phyloP scores from a whole-genome alignment of 1,140 invertebrate genomes.

The Agrypnia vestita region DNA sequence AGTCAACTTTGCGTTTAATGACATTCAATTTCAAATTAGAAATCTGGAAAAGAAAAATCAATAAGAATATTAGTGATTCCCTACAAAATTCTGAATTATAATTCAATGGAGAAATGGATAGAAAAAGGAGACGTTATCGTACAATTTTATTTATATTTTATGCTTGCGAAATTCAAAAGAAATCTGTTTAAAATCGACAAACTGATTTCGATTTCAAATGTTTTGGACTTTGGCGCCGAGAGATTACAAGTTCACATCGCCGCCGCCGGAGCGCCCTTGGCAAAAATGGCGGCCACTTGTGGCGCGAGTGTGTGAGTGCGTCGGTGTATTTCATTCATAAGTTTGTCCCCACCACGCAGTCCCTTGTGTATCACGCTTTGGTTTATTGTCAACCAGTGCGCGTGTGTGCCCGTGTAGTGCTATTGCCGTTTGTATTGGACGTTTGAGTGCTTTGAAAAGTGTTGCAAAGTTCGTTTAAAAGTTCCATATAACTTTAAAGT shows the following conservation, averaged over 20 bases:
- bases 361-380: slow-evolving; percentile 20
- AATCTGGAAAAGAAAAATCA: too few relatives aligned
- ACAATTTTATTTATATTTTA: too few relatives aligned
- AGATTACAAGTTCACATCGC: not conserved
- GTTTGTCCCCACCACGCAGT: slow-evolving; percentile 38
- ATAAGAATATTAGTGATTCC: too few relatives aligned
- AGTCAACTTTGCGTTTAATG: too few relatives aligned
- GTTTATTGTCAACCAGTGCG: slow-evolving; percentile 53
- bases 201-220: not conserved
- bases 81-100: too few relatives aligned
- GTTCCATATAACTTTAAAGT: slow-evolving; percentile 34
- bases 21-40: too few relatives aligned
- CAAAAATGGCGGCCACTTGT: slow-evolving; percentile 30
- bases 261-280: slow-evolving; percentile 14
- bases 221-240: slow-evolving; percentile 3
- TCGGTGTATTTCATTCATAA: slow-evolving; percentile 50
- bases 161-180: too few relatives aligned
- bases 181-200: too few relatives aligned
- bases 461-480: slow-evolving; percentile 48
- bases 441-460: slow-evolving; percentile 49
- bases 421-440: slow-evolving; percentile 28
- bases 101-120: too few relatives aligned
- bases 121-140: too few relatives aligned
- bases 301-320: slow-evolving; percentile 44
- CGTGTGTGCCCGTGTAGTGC: slow-evolving; percentile 37